Evolutionary conservation across 2,888 invertebrate genomes (phyloP), one percentile per base, ranked within the genome.

Genomic region (Euphydryas editha): DNA sequence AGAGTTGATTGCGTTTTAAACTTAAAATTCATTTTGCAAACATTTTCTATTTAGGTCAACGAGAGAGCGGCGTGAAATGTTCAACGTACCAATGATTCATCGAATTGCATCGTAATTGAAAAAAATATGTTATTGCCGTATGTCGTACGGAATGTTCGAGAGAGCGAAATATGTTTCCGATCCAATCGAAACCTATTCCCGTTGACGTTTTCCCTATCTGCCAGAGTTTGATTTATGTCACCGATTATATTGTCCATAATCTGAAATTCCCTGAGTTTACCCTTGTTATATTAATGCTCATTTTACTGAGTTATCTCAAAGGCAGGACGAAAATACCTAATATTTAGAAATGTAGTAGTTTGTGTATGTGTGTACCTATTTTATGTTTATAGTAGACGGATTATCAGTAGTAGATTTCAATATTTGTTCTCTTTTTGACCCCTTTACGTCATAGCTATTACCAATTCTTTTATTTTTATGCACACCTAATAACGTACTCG

Each of bases 101-200:
- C 87, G 84, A 87, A 87, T 90, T 89, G 90, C 85, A 83, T 79
- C 76, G 89, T 89, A 90, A 90, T 90, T 90, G 89, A 88, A 90
- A 90, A 89, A 90, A 88, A 90, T 87, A 90, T 88, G 86, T 88
- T 89, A 88, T 90, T 86, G 86, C 87, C 81, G 79, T 86, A 87
- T 89, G 90, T 89, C 85, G 86, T 87, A 88, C 84, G 76, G 81
- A 77, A 79, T 80, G 80, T 78, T 78, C 78, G 66, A 62, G 68
- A 46, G 67, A 69, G 54, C 54, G 49, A 54, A 72, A 72, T 67
- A 62, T 65, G 60, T 68, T 59, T 68, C 64, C 63, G 63, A 66
- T 63, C 70, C 68, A 65, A 65, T 67, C 63, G 62, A 58, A 65
- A 63, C 69, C 67, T 65, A 71, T 71, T 67, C 65, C 66, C 68